Evolutionary conservation across 2,888 invertebrate species (phyloP).

Genomic region (Pycnomerus fuliginosus): DNA sequence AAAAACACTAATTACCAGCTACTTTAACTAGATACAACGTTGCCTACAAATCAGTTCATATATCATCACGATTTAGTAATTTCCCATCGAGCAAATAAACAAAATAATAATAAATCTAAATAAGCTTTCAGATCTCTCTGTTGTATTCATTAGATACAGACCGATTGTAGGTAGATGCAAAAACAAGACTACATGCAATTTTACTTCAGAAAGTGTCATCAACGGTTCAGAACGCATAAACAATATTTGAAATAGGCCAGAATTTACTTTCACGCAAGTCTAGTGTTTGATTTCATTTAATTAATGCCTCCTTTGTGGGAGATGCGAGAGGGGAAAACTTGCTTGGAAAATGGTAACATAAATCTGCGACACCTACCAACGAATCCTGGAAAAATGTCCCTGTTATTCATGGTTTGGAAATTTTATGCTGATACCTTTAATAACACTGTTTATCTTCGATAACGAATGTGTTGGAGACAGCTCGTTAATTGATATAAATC

Average conservation of each 20-base stretch:
- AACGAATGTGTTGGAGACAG: conserved; percentile 18
- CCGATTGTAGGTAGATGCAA: no score
- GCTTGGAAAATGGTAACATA: conserved; percentile 10
- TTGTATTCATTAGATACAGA: no score
- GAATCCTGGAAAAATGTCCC: no score
- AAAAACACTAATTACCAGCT: no score
- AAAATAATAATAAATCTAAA: no score
- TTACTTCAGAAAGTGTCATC: conserved; percentile 2
- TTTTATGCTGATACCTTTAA: conserved; percentile 4
- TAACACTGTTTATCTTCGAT: conserved; percentile 11
- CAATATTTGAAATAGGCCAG: no score
- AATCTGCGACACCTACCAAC: conserved; percentile 10
- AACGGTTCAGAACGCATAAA: neutral
- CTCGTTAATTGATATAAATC: conserved; percentile 23
- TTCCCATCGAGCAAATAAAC: no score
- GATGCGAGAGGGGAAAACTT: conserved; percentile 1
- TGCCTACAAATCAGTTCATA: no score
- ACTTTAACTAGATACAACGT: no score
- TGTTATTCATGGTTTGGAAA: conserved; percentile 1
- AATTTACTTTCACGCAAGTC: conserved; percentile 15
- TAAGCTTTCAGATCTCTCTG: no score
- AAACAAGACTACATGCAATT: conserved; percentile 1
- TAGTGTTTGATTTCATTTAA: conserved; percentile 5
- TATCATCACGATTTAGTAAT: no score
- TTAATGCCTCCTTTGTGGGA: conserved; percentile 7